Evolutionary conservation across 2,888 invertebrate species (phyloP), one percentile per base, ranked within the genome.

Genomic region (Synanthedon formicaeformis): DNA sequence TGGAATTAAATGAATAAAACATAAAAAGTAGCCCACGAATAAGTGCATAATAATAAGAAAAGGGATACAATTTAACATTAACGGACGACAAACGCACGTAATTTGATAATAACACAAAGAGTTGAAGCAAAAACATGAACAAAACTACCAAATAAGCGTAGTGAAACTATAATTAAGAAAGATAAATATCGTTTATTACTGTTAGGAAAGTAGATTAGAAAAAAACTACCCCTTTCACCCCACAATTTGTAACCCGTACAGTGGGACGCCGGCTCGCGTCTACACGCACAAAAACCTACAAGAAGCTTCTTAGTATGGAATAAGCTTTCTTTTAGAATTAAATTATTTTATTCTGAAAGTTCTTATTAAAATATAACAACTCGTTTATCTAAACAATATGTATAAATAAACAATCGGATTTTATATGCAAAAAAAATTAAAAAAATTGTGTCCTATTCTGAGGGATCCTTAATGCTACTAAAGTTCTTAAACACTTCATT

Each of bases 111-210:
- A 81, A 83, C 73, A 75, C 67, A 75, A 80, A 72, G 75, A 75
- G 73, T 73, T 70, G 72, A 66, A 73, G 69, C 69, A 73, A 78
- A 80, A 84, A 87, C 81, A 85, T 77, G 82, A 75, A 78, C 75
- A 73, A 66, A 71, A 80, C 83, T 84, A 83, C 83, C 78, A 83
- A 83, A 79, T 69, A 75, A 34, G 75, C 75, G 71, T 71, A 84
- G 78, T 77, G 75, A 77, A 76, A 77, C 81, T 81, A 83, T 87
- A 87, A 87, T 87, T 87, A 87, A 86, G 81, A 83, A 87, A 87
- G 87, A 87, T 87, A 87, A 87, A 87, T 87, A 87, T 86, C 83
- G 82, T 87, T 87, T 87, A 87, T 87, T 87, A 87, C 87, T 77
- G 84, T 84, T 84, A 86, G 81, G 75, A 82, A 86, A 87, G 87